Evolutionary conservation across 2,888 invertebrate species (phyloP).

Genomic region (Monoplex corrugatus): DNA sequence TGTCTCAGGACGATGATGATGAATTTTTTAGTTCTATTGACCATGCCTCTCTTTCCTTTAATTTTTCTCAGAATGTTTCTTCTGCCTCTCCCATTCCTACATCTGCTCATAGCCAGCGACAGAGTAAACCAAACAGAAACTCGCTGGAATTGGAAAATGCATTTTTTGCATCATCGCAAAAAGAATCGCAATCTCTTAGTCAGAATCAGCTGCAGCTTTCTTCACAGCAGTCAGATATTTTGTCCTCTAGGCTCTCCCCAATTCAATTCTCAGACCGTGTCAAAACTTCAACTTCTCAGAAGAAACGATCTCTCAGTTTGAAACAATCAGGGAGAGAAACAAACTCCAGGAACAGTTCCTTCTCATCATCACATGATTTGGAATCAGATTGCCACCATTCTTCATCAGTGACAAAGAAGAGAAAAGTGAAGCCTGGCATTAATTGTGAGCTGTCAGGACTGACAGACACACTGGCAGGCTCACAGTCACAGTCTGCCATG

Average conservation of each 20-base stretch:
- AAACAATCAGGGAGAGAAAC: neutral
- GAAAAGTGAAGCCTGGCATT: too few relatives aligned
- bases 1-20: conserved; percentile 34
- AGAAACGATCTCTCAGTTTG: too few relatives aligned
- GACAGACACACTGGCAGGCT: neutral
- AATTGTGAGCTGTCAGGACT: neutral
- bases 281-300: too few relatives aligned
- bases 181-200: neutral
- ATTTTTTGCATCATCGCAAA: neutral
- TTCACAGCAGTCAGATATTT: neutral
- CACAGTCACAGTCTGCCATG: neutral
- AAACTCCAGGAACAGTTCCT: neutral
- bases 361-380: neutral
- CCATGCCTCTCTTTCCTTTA: neutral
- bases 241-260: neutral
- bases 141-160: neutral
- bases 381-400: neutral
- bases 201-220: neutral
- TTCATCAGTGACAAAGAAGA: too few relatives aligned
- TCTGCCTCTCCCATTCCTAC: neutral
- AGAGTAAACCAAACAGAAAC: neutral
- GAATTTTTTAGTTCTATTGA: conserved; percentile 22
- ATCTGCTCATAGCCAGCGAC: neutral
- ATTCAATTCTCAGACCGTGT: neutral
- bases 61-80: neutral